These are phyloP conservation scores for Cephalophus harveyi DNA, from an alignment of 2,113 vertebrate species.

Conservation along the genomic window DNA sequence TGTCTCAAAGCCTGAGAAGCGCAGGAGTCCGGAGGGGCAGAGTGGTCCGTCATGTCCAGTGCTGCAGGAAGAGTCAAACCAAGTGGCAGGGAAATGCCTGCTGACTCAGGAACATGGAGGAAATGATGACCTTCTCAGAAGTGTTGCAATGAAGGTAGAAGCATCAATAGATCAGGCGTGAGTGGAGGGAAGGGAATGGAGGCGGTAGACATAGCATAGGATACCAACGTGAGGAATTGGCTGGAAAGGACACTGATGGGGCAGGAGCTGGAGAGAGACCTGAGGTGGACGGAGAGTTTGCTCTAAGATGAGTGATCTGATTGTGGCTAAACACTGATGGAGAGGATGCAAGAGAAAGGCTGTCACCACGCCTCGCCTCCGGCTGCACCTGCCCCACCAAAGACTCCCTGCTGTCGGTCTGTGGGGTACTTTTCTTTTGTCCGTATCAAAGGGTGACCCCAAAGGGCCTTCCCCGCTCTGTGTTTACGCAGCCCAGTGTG, in stretches of 20 bases:
- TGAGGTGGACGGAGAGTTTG: neutral
- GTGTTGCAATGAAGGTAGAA: neutral
- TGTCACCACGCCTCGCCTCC: rapidly evolving
- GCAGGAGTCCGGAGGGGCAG: neutral
- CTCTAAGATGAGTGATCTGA: neutral
- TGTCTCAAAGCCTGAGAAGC: neutral
- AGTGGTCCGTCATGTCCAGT: neutral
- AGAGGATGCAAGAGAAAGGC: neutral
- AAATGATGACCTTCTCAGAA: neutral
- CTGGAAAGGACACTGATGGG: neutral
- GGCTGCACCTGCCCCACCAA: rapidly evolving
- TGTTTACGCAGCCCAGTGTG: neutral
- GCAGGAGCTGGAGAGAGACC: neutral
- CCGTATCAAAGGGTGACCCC: neutral
- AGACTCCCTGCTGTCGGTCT: neutral
- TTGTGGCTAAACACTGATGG: rapidly evolving
- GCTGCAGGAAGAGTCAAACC: neutral
- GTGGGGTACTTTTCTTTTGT: neutral
- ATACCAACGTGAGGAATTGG: neutral
- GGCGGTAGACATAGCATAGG: neutral
- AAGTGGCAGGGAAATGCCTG: neutral
- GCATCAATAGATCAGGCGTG: neutral
- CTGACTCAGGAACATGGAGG: neutral
- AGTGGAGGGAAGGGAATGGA: neutral
- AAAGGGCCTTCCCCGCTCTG: neutral